phyloP scores from a whole-genome alignment of 2,888 invertebrate species.

The Mesochorus sp. region DNA sequence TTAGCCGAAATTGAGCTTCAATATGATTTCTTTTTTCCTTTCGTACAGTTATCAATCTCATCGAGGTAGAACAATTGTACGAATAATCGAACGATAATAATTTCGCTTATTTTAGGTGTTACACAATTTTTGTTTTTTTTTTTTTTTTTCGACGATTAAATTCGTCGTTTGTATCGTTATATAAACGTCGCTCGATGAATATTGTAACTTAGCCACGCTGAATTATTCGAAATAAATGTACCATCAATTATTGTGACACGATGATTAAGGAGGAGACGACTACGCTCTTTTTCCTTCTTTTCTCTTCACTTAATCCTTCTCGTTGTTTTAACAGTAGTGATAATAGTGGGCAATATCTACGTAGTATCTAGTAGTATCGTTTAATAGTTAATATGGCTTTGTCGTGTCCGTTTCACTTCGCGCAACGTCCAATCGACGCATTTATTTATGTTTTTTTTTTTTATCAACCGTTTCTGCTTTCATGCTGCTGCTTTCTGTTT shows the following conservation, averaged over 20 bases:
- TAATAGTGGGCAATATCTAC: slow-evolving; percentile 79
- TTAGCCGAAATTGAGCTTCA: no score
- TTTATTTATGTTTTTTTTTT: slow-evolving; percentile 23
- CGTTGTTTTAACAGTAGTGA: slow-evolving; percentile 73
- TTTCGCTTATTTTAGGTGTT: background rate
- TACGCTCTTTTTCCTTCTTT: slow-evolving; percentile 62
- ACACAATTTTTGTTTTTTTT: background rate
- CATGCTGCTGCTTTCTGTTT: slow-evolving; percentile 37
- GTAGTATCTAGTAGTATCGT: slow-evolving; percentile 78
- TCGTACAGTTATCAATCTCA: no score
- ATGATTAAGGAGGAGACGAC: slow-evolving; percentile 72
- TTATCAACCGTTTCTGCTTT: slow-evolving; percentile 47
- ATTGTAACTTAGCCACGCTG: slow-evolving; percentile 69
- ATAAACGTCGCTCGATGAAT: slow-evolving; percentile 20
- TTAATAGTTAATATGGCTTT: slow-evolving; percentile 80
- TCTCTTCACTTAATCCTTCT: slow-evolving; percentile 7
- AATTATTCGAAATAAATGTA: slow-evolving; percentile 76
- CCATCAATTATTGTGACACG: slow-evolving; percentile 72
- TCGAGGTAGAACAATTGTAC: no score
- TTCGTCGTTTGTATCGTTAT: background rate
- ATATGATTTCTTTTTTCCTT: no score
- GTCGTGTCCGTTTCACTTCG: slow-evolving; percentile 61
- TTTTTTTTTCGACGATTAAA: background rate
- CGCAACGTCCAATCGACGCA: slow-evolving; percentile 62
- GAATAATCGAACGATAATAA: slow-evolving; percentile 9